phyloP scores from a whole-genome alignment of 2,888 invertebrate species.

The Napeogenes inachia region DNA sequence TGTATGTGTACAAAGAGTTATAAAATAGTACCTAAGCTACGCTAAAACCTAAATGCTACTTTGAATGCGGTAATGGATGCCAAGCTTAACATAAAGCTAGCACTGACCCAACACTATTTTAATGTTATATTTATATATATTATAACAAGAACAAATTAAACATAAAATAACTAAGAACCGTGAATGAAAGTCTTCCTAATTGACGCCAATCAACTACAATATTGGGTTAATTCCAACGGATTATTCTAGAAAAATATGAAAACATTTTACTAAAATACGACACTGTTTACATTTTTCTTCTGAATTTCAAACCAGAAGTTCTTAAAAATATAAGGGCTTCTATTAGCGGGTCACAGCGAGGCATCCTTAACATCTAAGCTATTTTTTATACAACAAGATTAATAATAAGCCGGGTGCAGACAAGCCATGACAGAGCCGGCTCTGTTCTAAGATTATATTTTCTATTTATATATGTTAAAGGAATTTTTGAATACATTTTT shows the following conservation, averaged over 20 bases:
- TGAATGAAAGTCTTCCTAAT: not conserved
- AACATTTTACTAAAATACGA: not conserved
- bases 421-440: not conserved
- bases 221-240: too few relatives aligned
- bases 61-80: not conserved
- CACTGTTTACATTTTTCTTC: not conserved
- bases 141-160: not conserved
- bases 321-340: constrained; percentile 5
- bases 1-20: not conserved
- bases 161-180: not conserved
- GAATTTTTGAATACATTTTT: not conserved
- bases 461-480: not conserved
- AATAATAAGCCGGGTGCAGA: not conserved
- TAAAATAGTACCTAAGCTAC: too few relatives aligned
- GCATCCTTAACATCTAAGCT: not conserved
- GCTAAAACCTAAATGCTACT: not conserved
- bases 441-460: not conserved
- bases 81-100: not conserved
- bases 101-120: not conserved
- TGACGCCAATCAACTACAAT: not conserved
- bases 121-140: not conserved
- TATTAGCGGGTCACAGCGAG: constrained; percentile 1
- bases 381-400: constrained; percentile 6
- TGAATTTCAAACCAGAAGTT: not conserved
- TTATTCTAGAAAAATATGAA: not conserved